These are phyloP conservation scores for Darevskia mixta DNA, from an alignment of 2,797 vertebrate genomes.

Conservation along the genomic window DNA sequence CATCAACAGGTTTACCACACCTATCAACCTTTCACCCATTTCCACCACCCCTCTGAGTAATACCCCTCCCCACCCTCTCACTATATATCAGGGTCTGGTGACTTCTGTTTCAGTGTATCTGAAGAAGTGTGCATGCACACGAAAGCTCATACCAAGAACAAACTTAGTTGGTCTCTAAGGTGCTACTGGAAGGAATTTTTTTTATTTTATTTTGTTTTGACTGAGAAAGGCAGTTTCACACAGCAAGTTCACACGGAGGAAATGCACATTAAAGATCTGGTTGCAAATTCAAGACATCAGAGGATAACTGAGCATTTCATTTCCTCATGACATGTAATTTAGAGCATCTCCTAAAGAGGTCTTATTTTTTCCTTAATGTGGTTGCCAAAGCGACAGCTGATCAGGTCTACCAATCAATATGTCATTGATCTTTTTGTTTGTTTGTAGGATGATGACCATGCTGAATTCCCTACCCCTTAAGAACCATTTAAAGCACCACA, in stretches of 20 bases:
- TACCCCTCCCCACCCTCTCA: no score
- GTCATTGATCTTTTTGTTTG: background rate
- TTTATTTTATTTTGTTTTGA: no score
- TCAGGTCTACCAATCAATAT: background rate
- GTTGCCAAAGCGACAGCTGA: background rate
- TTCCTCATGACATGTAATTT: slow-evolving; percentile 25
- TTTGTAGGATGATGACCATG: background rate
- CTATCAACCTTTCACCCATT: no score
- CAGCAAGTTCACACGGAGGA: background rate
- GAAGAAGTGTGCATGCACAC: no score
- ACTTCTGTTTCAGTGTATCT: no score
- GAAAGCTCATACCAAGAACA: no score
- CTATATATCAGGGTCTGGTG: no score
- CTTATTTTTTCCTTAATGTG: background rate
- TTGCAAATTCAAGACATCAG: background rate
- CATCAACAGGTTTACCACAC: no score
- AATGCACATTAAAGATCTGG: background rate
- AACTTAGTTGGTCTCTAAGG: no score
- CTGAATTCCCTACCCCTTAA: background rate
- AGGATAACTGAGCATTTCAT: background rate
- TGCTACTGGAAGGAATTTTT: no score
- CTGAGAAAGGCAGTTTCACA: background rate
- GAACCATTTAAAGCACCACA: background rate
- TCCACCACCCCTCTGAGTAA: no score
- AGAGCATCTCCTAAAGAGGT: background rate